A percentile compares a stretch with the other conserved stretches of the same genome.
Evolutionary conservation across 2,113 vertebrate genomes (phyloP).

Genomic region (Aegithalos caudatus): DNA sequence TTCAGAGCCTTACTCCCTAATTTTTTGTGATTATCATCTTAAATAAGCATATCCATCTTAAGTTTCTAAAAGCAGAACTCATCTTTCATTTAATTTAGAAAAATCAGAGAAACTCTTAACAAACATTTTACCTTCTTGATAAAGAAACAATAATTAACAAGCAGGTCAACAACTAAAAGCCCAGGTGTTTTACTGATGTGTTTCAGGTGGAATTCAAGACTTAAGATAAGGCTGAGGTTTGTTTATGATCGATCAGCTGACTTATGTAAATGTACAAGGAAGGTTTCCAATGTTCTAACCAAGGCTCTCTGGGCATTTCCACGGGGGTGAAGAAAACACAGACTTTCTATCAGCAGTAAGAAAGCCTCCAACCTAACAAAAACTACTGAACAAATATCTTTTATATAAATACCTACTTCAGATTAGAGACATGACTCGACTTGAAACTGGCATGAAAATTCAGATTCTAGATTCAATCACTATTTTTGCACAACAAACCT

Average conservation of each 20-base stretch:
- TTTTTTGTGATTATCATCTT: not conserved
- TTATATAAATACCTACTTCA: not conserved
- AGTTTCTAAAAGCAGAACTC: not conserved
- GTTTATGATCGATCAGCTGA: not conserved
- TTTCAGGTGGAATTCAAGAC: not conserved
- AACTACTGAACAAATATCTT: not conserved
- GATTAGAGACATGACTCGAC: not conserved
- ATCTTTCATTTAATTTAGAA: not conserved
- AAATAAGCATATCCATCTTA: not conserved
- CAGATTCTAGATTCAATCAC: not conserved
- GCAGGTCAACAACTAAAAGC: not conserved
- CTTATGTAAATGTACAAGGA: not conserved
- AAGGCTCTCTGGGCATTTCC: not conserved
- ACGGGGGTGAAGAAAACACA: not conserved
- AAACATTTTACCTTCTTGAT: not conserved
- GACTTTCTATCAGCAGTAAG: not conserved
- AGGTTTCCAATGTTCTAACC: not conserved
- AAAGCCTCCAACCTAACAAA: not conserved
- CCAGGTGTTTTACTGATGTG: not conserved
- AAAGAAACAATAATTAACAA: not conserved
- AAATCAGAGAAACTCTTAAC: not conserved
- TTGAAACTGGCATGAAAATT: not conserved
- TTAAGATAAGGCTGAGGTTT: not conserved
- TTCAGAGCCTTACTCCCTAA: not conserved
- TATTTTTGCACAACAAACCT: not conserved